Conservation (phyloP, 1,140 invertebrate species). For the Streblospio benedicti region DNA sequence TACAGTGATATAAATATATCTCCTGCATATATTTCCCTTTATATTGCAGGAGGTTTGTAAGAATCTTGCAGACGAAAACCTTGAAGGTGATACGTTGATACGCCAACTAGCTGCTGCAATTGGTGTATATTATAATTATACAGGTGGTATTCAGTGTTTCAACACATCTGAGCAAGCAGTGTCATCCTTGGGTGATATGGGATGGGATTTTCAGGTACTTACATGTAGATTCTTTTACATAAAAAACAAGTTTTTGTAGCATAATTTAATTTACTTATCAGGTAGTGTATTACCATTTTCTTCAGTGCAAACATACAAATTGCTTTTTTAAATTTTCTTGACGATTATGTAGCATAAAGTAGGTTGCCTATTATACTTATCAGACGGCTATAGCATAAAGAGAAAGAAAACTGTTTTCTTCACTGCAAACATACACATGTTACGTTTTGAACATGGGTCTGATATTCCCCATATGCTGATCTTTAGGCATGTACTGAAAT, state of each 20-base stretch:
- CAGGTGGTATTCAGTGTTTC: slow-evolving; percentile 50
- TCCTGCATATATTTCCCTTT: background rate
- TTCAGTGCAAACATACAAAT: no score
- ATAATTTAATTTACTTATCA: no score
- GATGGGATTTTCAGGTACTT: slow-evolving; percentile 70
- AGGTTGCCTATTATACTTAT: no score
- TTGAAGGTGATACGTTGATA: slow-evolving; percentile 52
- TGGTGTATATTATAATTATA: slow-evolving; percentile 73
- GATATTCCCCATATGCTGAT: background rate
- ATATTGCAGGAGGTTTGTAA: slow-evolving; percentile 52
- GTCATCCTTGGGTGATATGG: slow-evolving; percentile 55
- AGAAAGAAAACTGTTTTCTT: no score
- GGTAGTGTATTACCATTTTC: no score
- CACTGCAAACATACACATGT: no score
- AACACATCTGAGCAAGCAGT: slow-evolving; percentile 27
- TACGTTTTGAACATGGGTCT: no score
- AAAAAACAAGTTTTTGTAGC: no score
- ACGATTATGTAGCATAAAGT: no score
- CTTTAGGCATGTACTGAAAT: slow-evolving; percentile 77
- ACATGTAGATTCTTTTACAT: no score
- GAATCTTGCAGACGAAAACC: slow-evolving; percentile 44
- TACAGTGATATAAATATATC: background rate
- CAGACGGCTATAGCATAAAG: no score
- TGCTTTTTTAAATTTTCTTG: no score
- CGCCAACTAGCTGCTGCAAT: slow-evolving; percentile 59